Conservation (phyloP, 2,113 vertebrate species). For the Micronycteris hirsuta region DNA sequence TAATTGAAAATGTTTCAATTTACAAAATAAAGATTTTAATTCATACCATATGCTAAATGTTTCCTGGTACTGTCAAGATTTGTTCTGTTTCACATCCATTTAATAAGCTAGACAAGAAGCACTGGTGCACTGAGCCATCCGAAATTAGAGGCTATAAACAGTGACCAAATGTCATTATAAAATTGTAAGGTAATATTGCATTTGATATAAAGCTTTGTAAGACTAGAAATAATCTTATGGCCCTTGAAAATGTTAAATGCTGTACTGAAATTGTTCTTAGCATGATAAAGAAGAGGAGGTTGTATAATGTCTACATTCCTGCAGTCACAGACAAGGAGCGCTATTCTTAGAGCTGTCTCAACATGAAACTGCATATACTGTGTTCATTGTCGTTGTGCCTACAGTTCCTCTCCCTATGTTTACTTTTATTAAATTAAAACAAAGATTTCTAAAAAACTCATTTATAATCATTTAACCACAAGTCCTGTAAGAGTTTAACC, state of each 20-base stretch:
- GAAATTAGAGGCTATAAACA: slow-evolving; percentile 36
- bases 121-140: neutral
- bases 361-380: neutral
- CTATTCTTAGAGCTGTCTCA: neutral
- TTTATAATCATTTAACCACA: neutral
- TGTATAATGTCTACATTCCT: neutral
- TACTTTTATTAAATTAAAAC: neutral
- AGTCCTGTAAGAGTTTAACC: neutral
- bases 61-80: neutral
- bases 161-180: slow-evolving; percentile 9
- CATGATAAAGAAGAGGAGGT: neutral
- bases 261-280: neutral
- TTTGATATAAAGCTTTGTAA: neutral
- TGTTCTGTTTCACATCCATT: neutral
- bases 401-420: neutral
- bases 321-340: neutral
- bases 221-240: neutral
- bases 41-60: neutral
- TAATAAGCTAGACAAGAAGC: neutral
- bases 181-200: slow-evolving; percentile 1
- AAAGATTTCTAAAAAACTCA: neutral
- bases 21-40: neutral
- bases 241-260: neutral
- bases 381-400: neutral
- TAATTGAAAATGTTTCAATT: neutral